Conservation (phyloP, 2,888 invertebrate genomes). For the Agonopterix heracliana region DNA sequence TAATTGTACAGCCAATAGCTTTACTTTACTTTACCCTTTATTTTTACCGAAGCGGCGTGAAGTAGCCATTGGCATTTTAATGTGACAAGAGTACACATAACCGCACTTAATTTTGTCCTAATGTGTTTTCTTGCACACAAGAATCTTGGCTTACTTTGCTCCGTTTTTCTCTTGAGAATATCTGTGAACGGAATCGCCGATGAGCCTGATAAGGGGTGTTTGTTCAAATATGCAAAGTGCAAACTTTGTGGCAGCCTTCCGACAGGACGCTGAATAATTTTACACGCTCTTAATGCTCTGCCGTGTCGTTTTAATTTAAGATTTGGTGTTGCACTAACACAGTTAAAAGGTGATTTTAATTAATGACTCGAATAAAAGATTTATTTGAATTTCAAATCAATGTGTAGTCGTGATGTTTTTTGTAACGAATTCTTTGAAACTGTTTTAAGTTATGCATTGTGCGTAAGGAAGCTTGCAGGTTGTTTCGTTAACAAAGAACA, state of each 20-base stretch:
- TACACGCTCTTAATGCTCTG: conserved; percentile 69
- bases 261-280: conserved; percentile 71
- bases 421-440: too few species aligned
- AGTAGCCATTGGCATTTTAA: conserved; percentile 69
- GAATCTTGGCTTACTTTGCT: conserved; percentile 48
- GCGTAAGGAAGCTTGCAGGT: neutral
- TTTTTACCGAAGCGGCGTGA: conserved; percentile 50
- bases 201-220: conserved; percentile 68
- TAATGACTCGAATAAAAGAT: conserved; percentile 18
- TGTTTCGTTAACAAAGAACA: conserved; percentile 1
- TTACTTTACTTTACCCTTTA: conserved; percentile 35
- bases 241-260: conserved; percentile 64
- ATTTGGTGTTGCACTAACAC: conserved; percentile 44
- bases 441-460: too few species aligned
- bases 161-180: conserved; percentile 59
- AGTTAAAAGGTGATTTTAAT: conserved; percentile 42
- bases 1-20: conserved; percentile 58
- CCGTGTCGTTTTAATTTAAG: conserved; percentile 61
- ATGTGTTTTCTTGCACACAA: conserved; percentile 52
- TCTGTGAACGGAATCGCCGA: conserved; percentile 66
- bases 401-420: neutral
- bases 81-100: conserved; percentile 70
- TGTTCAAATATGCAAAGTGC: conserved; percentile 73
- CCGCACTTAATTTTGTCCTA: conserved; percentile 74
- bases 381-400: conserved; percentile 6